Evolutionary conservation across 2,888 invertebrate genomes (phyloP), one percentile per base, ranked within the genome.

Genomic region (Cyclophora albipunctata): DNA sequence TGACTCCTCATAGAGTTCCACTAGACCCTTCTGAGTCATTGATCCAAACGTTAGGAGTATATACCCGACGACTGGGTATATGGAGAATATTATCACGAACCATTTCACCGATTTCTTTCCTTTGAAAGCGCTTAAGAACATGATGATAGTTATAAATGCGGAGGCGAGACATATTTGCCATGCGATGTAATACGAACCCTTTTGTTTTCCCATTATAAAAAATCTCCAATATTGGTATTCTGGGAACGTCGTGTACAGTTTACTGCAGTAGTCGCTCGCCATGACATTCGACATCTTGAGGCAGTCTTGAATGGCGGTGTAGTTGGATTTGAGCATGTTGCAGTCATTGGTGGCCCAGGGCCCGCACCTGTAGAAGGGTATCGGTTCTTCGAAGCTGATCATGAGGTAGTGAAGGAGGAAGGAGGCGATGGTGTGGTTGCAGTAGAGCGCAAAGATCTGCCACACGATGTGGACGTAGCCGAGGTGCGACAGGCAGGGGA

Each of bases 181-280:
- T 0, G 79, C 73, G n/a, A 85, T 52, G 6, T 60, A 60, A 50
- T 67, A 64, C 3, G 46, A 34, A 0, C 45, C 34, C 34, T 51
- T 45, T 40, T 55, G 47, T 4, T 51, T 7, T 6, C 67, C 67
- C 34, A 76, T 46, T 20, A 75, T 58, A 45, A 68, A 50, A 56
- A 60, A 64, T 49, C 73, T 73, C 77, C 78, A 84, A 52, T 83
- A 87, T 49, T 86, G 82, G 57, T 71, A 76, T 64, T 83, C 86
- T 0, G 86, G 80, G 57, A 72, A 86, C 0, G 84, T 79, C 5
- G 52, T 57, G 44, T 62, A 67, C 1, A 86, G 53, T 7, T 58
- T 41, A 0, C 57, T 50, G 56, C 87, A 87, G 50, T 81, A 75
- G 2, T 52, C 42, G 5, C 51, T 40, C n/a, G 33, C 41, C 6